Percentiles rank a stretch among this genome's conserved stretches.
Conservation (phyloP, 1,140 invertebrate genomes). For the Drosophila leontia region DNA sequence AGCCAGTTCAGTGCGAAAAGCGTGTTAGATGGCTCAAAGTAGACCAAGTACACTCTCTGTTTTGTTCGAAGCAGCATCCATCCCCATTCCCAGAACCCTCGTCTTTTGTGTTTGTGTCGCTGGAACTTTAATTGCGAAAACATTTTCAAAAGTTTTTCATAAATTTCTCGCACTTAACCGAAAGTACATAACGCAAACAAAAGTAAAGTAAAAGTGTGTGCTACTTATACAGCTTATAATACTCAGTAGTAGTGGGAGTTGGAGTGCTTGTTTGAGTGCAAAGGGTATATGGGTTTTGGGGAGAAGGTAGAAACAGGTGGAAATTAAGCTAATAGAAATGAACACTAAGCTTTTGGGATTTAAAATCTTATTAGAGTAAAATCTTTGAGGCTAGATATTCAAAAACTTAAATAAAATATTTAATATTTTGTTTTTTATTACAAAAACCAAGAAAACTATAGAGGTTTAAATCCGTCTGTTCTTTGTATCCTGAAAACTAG, state of each 20-base stretch:
- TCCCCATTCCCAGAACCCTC: not conserved
- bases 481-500: too few relatives aligned
- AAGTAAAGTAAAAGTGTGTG: slow-evolving; percentile 71
- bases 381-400: too few relatives aligned
- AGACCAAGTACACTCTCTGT: slow-evolving; percentile 45
- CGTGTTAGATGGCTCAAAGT: slow-evolving; percentile 45
- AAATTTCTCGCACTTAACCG: slow-evolving; percentile 75
- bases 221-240: slow-evolving; percentile 69
- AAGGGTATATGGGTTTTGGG: not conserved
- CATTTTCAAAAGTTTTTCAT: slow-evolving; percentile 77
- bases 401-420: too few relatives aligned
- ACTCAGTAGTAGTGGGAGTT: slow-evolving; percentile 18
- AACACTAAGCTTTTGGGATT: too few relatives aligned
- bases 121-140: slow-evolving; percentile 66
- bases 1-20: slow-evolving; percentile 32
- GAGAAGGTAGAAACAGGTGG: not conserved
- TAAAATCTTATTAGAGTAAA: too few relatives aligned
- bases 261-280: not conserved
- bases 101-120: slow-evolving; percentile 30
- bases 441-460: too few relatives aligned
- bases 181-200: slow-evolving; percentile 53
- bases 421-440: too few relatives aligned
- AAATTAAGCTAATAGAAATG: not conserved
- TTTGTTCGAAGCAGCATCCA: slow-evolving; percentile 34
- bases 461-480: too few relatives aligned